Conservation (phyloP, 1,140 invertebrate genomes). For the Lepidurus couesii region DNA sequence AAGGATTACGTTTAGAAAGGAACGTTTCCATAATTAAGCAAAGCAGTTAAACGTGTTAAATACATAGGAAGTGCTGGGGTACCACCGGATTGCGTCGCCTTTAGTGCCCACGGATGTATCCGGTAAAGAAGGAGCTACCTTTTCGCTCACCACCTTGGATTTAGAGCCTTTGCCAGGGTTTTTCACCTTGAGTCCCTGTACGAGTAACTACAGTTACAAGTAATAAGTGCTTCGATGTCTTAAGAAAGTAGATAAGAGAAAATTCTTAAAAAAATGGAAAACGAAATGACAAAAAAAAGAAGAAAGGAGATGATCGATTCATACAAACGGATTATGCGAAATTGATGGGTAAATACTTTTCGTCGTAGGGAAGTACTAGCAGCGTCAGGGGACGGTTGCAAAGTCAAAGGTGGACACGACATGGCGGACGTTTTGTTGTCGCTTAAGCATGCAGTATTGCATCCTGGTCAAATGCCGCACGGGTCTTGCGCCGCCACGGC, state of each 20-base stretch:
- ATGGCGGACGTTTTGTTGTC: conserved; percentile 78
- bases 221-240: not conserved
- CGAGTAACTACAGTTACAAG: not conserved
- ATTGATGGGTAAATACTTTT: not conserved
- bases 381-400: not conserved
- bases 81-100: conserved; percentile 22
- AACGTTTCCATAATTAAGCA: too few species aligned
- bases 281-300: too few species aligned
- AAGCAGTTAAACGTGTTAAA: not conserved
- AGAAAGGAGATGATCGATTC: too few species aligned
- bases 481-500: not conserved
- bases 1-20: not conserved
- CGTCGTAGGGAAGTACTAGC: not conserved
- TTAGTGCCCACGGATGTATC: conserved; percentile 25
- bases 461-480: conserved; percentile 56
- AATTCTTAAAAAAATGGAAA: too few species aligned
- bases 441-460: conserved; percentile 78
- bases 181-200: conserved; percentile 33
- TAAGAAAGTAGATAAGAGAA: too few species aligned
- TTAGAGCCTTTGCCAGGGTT: conserved; percentile 35
- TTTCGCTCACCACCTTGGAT: conserved; percentile 32
- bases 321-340: too few species aligned
- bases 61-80: conserved; percentile 31
- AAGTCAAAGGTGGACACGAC: conserved; percentile 48
- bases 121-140: conserved; percentile 30